These are phyloP conservation scores for Trichopria drosophilae DNA, from an alignment of 2,888 invertebrate genomes.

Conservation along the genomic window DNA sequence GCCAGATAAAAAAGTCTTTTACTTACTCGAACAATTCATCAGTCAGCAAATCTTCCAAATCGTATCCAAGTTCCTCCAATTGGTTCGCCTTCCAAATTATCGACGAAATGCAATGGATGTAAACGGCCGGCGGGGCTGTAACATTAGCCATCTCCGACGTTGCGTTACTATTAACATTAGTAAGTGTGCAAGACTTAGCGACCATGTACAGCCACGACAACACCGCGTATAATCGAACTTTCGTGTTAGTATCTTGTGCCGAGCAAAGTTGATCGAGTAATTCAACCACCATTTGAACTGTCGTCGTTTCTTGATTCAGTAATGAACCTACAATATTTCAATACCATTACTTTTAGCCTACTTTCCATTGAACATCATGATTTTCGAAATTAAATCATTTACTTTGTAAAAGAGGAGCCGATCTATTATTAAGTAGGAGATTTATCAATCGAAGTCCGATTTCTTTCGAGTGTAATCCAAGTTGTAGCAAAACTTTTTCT, in stretches of 20 bases:
- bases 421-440: slow-evolving; percentile 64
- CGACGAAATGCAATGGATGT: slow-evolving; percentile 78
- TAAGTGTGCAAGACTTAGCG: slow-evolving; percentile 60
- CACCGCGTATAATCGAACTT: slow-evolving; percentile 68
- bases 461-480: slow-evolving; percentile 69
- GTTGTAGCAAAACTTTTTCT: slow-evolving; percentile 70
- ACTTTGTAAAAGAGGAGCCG: slow-evolving; percentile 51
- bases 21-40: slow-evolving; percentile 73
- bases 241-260: slow-evolving; percentile 63
- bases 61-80: slow-evolving; percentile 63
- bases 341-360: not conserved
- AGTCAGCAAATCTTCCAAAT: slow-evolving; percentile 71
- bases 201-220: slow-evolving; percentile 74
- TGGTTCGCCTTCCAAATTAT: slow-evolving; percentile 77
- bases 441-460: slow-evolving; percentile 64
- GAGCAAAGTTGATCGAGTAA: slow-evolving; percentile 79
- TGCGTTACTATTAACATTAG: slow-evolving; percentile 33
- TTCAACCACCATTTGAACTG: slow-evolving; percentile 72
- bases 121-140: slow-evolving; percentile 60
- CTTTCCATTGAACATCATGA: not conserved
- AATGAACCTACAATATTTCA: slow-evolving; percentile 38
- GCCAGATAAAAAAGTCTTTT: too few relatives aligned
- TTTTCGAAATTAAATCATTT: too few relatives aligned
- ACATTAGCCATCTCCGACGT: slow-evolving; percentile 31
- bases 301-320: slow-evolving; percentile 50